Conservation (phyloP, 2,797 vertebrate species). For the Okamejei kenojei region DNA sequence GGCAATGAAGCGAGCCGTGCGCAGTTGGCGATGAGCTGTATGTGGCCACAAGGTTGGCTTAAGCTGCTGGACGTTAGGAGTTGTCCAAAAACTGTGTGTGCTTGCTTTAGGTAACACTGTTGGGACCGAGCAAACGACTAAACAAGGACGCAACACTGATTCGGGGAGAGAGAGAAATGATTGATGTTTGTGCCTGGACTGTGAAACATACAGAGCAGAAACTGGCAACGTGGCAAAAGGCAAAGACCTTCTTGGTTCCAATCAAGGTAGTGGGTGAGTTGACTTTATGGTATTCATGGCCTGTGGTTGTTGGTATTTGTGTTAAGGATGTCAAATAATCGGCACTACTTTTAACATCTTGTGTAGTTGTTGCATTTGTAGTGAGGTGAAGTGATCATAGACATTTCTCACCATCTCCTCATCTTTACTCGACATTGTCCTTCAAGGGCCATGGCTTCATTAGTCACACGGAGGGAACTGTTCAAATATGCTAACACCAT, state of each 20-base stretch:
- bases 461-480: too few species aligned
- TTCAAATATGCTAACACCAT: slow-evolving; percentile 38
- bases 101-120: neutral
- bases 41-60: neutral
- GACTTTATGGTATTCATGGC: neutral
- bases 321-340: neutral
- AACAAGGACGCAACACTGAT: neutral
- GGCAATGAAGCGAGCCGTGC: neutral
- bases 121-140: neutral
- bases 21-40: neutral
- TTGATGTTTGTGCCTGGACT: neutral
- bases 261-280: neutral
- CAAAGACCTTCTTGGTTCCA: neutral
- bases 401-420: neutral
- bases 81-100: neutral
- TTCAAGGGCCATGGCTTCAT: too few species aligned
- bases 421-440: neutral
- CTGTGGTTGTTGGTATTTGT: neutral
- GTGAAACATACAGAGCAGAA: neutral
- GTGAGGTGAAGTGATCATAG: neutral
- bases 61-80: neutral
- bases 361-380: neutral
- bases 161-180: neutral
- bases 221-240: neutral
- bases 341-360: neutral